Conservation (phyloP, 2,113 vertebrate species). For the Tetrax tetrax region DNA sequence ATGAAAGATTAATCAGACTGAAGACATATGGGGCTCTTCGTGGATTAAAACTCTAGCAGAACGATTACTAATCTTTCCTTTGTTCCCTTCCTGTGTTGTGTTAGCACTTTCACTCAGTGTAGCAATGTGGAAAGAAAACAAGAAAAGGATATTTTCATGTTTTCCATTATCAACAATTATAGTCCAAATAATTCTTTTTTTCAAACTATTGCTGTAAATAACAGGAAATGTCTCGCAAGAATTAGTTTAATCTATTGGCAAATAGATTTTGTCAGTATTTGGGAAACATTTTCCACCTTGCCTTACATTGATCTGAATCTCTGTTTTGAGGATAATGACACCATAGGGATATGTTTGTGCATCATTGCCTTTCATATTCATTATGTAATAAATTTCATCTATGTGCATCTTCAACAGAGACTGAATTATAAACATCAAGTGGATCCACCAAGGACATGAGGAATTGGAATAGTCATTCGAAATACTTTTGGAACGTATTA, state of each 20-base stretch:
- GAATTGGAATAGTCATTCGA: not conserved
- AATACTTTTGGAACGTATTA: not conserved
- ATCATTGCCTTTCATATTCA: slow-evolving; percentile 19
- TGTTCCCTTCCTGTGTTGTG: not conserved
- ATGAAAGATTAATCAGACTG: not conserved
- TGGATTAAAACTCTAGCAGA: not conserved
- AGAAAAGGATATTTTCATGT: not conserved
- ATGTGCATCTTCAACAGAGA: not conserved
- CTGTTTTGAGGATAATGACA: not conserved
- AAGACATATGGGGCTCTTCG: not conserved
- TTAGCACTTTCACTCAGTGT: not conserved
- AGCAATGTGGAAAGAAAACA: not conserved
- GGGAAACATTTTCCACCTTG: not conserved
- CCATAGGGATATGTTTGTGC: not conserved
- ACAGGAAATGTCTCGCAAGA: not conserved
- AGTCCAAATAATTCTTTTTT: not conserved
- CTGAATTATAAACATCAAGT: slow-evolving; percentile 20
- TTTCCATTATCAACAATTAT: not conserved
- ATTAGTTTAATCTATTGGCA: not conserved
- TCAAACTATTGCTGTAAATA: not conserved
- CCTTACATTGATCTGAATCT: not conserved
- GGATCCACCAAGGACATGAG: not conserved
- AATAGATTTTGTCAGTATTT: not conserved
- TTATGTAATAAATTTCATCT: slow-evolving; percentile 17
- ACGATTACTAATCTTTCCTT: not conserved